Base-by-base conservation (phyloP, 2,797 vertebrate genomes). In the Gobionotothen gibberifrons region DNA sequence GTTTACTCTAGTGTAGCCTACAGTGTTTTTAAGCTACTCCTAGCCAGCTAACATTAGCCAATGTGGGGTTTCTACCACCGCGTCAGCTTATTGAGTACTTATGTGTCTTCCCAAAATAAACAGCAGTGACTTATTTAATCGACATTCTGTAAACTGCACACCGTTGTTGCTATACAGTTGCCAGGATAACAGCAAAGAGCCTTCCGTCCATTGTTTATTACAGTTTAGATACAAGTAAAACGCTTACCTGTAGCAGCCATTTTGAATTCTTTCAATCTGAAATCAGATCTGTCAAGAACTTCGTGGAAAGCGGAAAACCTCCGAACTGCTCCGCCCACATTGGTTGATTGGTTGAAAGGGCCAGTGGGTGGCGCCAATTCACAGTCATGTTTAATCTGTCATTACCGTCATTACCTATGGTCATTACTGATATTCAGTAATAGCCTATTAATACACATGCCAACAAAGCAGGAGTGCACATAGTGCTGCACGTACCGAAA, bases 231-330 rank as follows among this genome's bases (percentile, higher is more conserved):
- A 74, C 57, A 85, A 78, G 87, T 91, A 89, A 79, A 90, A 92
- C 85, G 86, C 93, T 93, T 92, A 96, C 95, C 95, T 95, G 94
- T 84, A 82, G 87, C 94, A 78, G 94, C 94, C 95, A 96, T 96
- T 93, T 95, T 96, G 94, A 93, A 90, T 86, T 91, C 88, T 93
- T 91, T 92, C 92, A 91, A 90, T 93, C 92, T 93, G 79, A 91
- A 93, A 89, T 92, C 84, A 78, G 88, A 94, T 94, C 90, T 94
- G 94, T 92, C 94, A 93, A 93, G 93, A 93, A 91, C 71, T 91
- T 93, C 81, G 69, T 70, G 79, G 89, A 92, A 93, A 92, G 89
- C 90, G 88, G 90, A 91, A 93, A 90, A 90, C 78, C 85, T 87
- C 84, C 22, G 80, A 69, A 79, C 84, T 60, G 82, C 85, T 56